A percentile compares a stretch with the other conserved stretches of the same genome.
These are phyloP conservation scores for Meandrina meandrites DNA, from an alignment of 92 coral and sea anemone species.

Conservation along the genomic window DNA sequence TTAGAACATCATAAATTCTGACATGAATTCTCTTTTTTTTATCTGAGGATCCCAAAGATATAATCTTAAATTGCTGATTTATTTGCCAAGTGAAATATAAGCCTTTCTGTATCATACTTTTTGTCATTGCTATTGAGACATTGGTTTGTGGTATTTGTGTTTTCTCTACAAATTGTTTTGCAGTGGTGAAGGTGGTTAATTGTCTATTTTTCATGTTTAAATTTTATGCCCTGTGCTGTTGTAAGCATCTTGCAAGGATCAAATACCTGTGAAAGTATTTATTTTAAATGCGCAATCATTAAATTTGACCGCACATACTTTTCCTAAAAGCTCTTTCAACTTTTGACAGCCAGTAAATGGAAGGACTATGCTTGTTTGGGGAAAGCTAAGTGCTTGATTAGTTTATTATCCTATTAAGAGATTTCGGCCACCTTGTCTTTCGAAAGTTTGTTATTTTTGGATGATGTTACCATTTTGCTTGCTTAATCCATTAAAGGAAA, in stretches of 20 bases:
- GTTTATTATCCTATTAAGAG: slow-evolving; percentile 32
- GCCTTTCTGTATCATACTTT: not conserved
- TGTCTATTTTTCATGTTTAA: not conserved
- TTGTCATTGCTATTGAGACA: not conserved
- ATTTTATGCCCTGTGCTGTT: too few species aligned
- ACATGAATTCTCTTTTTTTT: not conserved
- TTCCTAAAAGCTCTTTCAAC: slow-evolving; percentile 10
- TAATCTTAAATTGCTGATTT: not conserved
- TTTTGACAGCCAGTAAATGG: slow-evolving; percentile 13
- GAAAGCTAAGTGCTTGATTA: slow-evolving; percentile 8
- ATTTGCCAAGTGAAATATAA: not conserved
- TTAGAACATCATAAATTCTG: not conserved
- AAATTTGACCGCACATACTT: not conserved
- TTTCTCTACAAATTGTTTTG: not conserved
- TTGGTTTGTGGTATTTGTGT: not conserved
- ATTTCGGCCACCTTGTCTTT: slow-evolving; percentile 19
- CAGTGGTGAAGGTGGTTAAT: not conserved
- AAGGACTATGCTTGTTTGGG: not conserved
- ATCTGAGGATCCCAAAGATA: not conserved
- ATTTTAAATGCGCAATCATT: not conserved
- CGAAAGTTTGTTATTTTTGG: slow-evolving; percentile 26
- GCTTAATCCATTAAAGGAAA: slow-evolving; percentile 29
- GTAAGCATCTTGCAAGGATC: not conserved
- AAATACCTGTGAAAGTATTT: not conserved
- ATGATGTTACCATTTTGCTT: slow-evolving; percentile 9